A percentile compares a stretch with the other conserved stretches of the same genome.
phyloP scores from a whole-genome alignment of 2,888 invertebrate species.

The Drosophila picticornis region DNA sequence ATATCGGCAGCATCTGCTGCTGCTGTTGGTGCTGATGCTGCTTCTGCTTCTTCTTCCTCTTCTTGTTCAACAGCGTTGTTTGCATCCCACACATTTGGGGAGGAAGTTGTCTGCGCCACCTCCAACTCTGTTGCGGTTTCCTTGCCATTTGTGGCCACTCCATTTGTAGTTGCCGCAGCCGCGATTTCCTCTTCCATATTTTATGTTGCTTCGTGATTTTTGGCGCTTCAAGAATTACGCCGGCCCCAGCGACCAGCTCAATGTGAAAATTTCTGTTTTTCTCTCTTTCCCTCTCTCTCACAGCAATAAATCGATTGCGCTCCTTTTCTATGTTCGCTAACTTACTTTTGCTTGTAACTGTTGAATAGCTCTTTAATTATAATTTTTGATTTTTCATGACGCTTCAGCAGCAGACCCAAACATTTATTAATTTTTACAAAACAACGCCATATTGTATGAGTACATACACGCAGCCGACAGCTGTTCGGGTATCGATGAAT shows the following conservation, averaged over 20 bases:
- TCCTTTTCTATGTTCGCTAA: not conserved
- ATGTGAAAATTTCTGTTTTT: conserved; percentile 1
- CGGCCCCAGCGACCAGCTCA: conserved; percentile 31
- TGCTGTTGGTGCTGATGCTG: conserved; percentile 10
- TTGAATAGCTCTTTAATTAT: not conserved
- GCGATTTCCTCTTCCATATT: conserved; percentile 60
- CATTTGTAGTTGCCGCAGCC: conserved; percentile 51
- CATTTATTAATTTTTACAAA: conserved; percentile 45
- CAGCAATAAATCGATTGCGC: conserved; percentile 2
- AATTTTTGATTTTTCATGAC: conserved; percentile 2
- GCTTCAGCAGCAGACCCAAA: conserved; percentile 18
- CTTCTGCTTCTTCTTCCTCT: conserved; percentile 8
- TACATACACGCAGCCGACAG: conserved; percentile 65
- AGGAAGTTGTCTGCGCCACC: not conserved
- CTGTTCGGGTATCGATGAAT: conserved; percentile 61
- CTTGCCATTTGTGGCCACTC: conserved; percentile 29
- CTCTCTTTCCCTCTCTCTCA: not conserved
- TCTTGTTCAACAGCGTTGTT: conserved; percentile 29
- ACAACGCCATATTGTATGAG: conserved; percentile 74
- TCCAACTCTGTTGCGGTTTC: conserved; percentile 3
- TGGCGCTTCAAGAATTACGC: conserved; percentile 49
- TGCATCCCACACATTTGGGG: conserved; percentile 24
- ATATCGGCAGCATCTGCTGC: conserved; percentile 21
- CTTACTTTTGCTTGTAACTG: not conserved
- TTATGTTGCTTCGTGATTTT: conserved; percentile 31